These are phyloP conservation scores for Heptranchias perlo DNA, from an alignment of 2,113 vertebrate species.

Conservation along the genomic window DNA sequence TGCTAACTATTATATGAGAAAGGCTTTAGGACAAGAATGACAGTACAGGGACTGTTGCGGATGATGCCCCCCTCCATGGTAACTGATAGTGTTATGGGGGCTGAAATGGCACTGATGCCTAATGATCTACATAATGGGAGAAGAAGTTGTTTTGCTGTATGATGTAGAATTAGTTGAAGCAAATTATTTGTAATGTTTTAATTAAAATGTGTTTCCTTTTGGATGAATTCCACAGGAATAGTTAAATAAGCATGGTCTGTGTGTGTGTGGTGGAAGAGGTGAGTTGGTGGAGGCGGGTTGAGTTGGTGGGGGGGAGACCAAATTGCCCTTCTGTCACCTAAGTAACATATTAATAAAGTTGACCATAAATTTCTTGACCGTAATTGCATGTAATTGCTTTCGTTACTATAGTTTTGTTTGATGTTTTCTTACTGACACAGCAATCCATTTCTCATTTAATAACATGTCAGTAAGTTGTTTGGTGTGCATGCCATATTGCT, in stretches of 20 bases:
- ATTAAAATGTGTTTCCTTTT: background rate
- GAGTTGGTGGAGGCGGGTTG: no score
- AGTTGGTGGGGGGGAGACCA: background rate
- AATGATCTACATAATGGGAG: background rate
- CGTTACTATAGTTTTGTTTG: background rate
- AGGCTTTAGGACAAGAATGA: background rate
- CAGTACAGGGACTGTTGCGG: background rate
- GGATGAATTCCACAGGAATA: background rate
- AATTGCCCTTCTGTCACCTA: background rate
- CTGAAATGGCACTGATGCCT: background rate
- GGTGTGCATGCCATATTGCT: background rate
- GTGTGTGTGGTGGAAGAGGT: background rate
- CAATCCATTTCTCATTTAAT: constrained; percentile 24
- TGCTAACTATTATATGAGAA: background rate
- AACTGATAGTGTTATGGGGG: background rate
- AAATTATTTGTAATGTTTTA: background rate
- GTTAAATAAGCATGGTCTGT: background rate
- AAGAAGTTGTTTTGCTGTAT: background rate
- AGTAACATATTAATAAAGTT: constrained; percentile 17
- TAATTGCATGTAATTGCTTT: constrained; percentile 17
- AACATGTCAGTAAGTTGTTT: background rate
- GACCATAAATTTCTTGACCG: background rate
- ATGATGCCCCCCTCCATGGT: background rate
- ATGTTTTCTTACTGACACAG: background rate
- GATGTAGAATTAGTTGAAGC: background rate